Conservation (phyloP, 2,113 vertebrate species). For the Desmodus rotundus region DNA sequence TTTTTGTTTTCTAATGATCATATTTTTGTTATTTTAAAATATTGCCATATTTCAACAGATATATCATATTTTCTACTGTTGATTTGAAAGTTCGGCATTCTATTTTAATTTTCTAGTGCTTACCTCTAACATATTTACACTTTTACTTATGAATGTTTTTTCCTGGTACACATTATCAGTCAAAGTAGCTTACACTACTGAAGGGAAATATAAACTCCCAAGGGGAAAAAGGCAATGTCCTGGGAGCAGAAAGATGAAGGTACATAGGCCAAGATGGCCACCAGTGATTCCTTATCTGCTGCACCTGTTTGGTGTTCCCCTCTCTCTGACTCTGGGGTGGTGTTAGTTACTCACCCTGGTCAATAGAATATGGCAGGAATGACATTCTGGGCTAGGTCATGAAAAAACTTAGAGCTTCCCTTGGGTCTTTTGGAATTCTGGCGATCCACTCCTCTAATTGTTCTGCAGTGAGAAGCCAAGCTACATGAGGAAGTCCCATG, state of each 20-base stretch:
- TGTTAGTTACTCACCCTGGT: neutral
- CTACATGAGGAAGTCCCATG: neutral
- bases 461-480: neutral
- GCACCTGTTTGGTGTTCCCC: accelerated
- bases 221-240: accelerated
- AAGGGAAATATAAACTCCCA: neutral
- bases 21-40: neutral
- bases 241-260: neutral
- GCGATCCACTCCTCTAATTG: accelerated
- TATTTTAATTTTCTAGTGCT: neutral
- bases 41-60: neutral
- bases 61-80: neutral
- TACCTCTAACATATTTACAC: neutral
- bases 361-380: neutral
- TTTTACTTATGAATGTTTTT: neutral
- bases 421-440: neutral
- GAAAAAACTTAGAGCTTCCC: neutral
- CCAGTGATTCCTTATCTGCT: accelerated
- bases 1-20: neutral
- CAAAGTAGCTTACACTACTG: neutral
- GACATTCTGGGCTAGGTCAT: too few species aligned
- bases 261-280: neutral
- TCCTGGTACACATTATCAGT: neutral
- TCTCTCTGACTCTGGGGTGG: neutral
- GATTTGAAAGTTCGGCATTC: neutral